phyloP scores from a whole-genome alignment of 2,113 vertebrate species.

The Serilophus lunatus region DNA sequence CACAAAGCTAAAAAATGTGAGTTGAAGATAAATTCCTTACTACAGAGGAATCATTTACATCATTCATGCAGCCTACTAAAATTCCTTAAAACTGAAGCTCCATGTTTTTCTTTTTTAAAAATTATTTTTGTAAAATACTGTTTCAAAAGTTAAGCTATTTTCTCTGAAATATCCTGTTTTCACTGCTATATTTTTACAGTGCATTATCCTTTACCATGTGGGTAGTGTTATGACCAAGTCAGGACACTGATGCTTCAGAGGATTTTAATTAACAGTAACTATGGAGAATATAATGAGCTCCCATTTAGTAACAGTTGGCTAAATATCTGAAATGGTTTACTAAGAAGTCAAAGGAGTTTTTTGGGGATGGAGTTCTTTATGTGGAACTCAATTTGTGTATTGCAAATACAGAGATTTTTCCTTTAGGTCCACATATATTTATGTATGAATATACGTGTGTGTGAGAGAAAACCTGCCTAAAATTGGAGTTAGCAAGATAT shows the following conservation, averaged over 20 bases:
- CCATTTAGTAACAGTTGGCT: background rate
- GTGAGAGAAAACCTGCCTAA: background rate
- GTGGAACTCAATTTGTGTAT: background rate
- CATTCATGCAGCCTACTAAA: rapidly evolving
- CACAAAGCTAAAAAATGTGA: background rate
- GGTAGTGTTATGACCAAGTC: background rate
- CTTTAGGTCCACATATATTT: background rate
- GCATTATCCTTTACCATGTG: background rate
- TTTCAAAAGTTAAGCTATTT: background rate
- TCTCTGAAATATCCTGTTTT: background rate
- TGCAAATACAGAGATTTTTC: background rate
- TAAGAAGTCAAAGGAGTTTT: background rate
- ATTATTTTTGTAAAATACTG: background rate
- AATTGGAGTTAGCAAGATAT: background rate
- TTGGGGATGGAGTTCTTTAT: background rate
- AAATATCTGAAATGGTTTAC: background rate
- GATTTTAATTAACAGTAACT: background rate
- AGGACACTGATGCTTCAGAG: background rate
- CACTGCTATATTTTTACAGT: background rate
- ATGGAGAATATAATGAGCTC: background rate
- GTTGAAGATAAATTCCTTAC: background rate
- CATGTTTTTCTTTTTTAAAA: background rate
- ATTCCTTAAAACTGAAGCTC: background rate
- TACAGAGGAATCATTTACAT: background rate
- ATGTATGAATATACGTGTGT: rapidly evolving